These are phyloP conservation scores for Liasis olivaceus DNA, from an alignment of 2,797 vertebrate species.

Conservation along the genomic window DNA sequence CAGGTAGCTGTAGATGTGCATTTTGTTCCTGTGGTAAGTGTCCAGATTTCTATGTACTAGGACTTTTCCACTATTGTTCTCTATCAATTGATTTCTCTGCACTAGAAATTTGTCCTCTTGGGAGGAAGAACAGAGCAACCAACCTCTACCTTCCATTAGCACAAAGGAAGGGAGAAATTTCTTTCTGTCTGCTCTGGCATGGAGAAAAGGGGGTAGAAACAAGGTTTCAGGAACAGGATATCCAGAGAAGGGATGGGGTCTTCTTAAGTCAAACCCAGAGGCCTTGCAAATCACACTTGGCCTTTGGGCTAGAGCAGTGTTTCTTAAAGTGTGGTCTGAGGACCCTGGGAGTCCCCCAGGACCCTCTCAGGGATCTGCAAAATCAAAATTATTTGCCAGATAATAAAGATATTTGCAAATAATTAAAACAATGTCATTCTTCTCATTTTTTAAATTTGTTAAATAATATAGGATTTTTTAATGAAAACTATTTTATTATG, in stretches of 20 bases:
- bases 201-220: background rate
- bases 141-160: background rate
- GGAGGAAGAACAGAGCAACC: background rate
- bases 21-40: background rate
- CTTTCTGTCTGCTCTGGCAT: background rate
- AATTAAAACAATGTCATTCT: too few relatives aligned
- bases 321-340: background rate
- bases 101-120: background rate
- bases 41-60: background rate
- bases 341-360: background rate
- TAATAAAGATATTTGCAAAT: too few relatives aligned
- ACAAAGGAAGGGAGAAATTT: background rate
- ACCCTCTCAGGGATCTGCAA: background rate
- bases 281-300: background rate
- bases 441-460: too few relatives aligned
- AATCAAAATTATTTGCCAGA: background rate
- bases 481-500: too few relatives aligned
- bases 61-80: too few relatives aligned
- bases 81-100: background rate
- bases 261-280: background rate
- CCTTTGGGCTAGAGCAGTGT: background rate
- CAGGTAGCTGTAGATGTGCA: background rate
- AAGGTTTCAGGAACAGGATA: background rate
- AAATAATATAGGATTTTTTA: too few relatives aligned
- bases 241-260: background rate